Evolutionary conservation across 2,113 vertebrate genomes (phyloP).

Genomic region (Prinia subflava): DNA sequence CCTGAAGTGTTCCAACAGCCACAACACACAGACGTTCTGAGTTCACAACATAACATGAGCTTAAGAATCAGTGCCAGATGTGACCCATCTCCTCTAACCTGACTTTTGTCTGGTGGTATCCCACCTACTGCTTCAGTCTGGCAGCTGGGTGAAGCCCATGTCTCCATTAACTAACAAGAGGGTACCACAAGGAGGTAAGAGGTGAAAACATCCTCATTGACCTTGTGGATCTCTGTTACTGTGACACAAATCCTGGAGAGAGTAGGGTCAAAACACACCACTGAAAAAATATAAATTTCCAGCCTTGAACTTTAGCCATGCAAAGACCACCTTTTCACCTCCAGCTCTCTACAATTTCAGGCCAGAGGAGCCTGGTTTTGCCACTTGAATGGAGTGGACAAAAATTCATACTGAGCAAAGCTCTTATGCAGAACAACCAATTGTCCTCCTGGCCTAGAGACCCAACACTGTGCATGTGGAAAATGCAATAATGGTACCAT

Average conservation of each 20-base stretch:
- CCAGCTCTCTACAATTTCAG: background rate
- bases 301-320: background rate
- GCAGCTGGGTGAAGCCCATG: background rate
- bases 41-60: rapidly evolving
- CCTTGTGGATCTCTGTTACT: background rate
- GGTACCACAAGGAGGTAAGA: background rate
- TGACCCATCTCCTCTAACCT: background rate
- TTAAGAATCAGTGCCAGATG: background rate
- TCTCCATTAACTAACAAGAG: background rate
- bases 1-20: background rate
- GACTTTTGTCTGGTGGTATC: background rate
- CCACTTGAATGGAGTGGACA: background rate
- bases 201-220: background rate
- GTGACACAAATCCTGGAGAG: background rate
- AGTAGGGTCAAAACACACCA: background rate
- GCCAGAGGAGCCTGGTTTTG: background rate
- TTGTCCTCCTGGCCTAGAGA: background rate
- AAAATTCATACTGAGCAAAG: background rate
- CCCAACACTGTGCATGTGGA: background rate
- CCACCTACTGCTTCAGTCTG: background rate
- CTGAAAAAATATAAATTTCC: background rate
- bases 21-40: background rate
- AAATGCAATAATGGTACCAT: background rate
- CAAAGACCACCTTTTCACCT: background rate
- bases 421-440: background rate